Percentiles rank a stretch among this genome's conserved stretches.
Conservation (phyloP, 2,797 vertebrate species). For the Sebastes minor region DNA sequence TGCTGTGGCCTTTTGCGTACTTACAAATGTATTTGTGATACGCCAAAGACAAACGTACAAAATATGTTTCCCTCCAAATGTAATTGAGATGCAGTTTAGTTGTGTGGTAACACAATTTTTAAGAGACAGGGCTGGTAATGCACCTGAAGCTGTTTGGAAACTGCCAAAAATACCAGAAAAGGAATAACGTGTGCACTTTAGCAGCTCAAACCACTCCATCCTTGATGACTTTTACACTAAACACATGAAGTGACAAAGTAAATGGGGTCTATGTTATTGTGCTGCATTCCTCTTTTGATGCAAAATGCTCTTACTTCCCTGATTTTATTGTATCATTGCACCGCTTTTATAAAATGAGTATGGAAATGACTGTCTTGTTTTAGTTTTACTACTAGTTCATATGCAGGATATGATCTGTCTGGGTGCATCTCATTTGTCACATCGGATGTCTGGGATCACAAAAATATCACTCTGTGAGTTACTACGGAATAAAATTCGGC, state of each 20-base stretch:
- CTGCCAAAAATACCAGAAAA: background rate
- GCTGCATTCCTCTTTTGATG: background rate
- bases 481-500: conserved; percentile 48
- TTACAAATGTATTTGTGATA: too few relatives aligned
- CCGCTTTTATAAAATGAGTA: conserved; percentile 5
- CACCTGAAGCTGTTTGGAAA: background rate
- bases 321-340: conserved; percentile 12
- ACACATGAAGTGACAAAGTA: background rate
- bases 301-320: background rate
- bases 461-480: conserved; percentile 37
- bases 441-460: conserved; percentile 40
- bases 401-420: conserved; percentile 30
- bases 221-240: background rate
- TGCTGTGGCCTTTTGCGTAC: too few relatives aligned
- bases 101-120: too few relatives aligned
- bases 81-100: too few relatives aligned
- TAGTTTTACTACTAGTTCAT: conserved; percentile 5
- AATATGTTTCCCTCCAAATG: too few relatives aligned
- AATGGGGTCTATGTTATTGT: background rate
- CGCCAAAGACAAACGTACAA: too few relatives aligned
- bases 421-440: conserved; percentile 31
- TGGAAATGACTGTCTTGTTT: conserved; percentile 1
- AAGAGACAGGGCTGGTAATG: background rate
- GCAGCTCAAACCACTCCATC: background rate
- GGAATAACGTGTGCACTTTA: background rate